A percentile compares a stretch with the other conserved stretches of the same genome.
Evolutionary conservation across 2,797 vertebrate species (phyloP).

Genomic region (Mormyrus proboscirostris): DNA sequence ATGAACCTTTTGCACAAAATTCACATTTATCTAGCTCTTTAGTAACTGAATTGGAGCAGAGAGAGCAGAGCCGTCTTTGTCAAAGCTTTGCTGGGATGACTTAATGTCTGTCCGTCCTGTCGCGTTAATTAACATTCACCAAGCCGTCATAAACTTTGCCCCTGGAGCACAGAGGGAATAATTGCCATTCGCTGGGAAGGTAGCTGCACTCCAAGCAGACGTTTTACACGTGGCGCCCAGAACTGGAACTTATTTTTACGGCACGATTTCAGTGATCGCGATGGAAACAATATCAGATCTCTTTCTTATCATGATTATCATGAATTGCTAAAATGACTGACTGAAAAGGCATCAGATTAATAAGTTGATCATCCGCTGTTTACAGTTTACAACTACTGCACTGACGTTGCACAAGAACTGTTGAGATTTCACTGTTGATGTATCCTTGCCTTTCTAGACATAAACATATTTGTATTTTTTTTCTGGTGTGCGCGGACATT

Average conservation of each 20-base stretch:
- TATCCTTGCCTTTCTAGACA: background rate
- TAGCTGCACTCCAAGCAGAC: background rate
- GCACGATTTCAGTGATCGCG: background rate
- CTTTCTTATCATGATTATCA: background rate
- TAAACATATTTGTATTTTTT: background rate
- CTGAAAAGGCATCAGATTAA: background rate
- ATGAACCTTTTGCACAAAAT: background rate
- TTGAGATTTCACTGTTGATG: background rate
- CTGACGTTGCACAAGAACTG: background rate
- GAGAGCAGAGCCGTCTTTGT: background rate
- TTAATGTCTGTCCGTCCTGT: background rate
- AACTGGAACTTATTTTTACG: background rate
- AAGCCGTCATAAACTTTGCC: background rate
- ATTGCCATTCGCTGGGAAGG: background rate
- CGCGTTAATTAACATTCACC: background rate
- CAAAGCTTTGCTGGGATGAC: background rate
- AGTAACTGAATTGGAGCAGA: background rate
- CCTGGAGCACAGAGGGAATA: background rate
- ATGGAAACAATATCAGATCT: background rate
- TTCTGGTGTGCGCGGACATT: background rate
- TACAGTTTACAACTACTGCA: background rate
- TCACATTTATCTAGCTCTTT: background rate
- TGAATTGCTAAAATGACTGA: background rate
- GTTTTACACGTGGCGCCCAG: background rate
- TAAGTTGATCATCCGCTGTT: background rate